Percentiles rank a stretch among this genome's conserved stretches.
Conservation (phyloP, 2,797 vertebrate genomes). For the Eptatretus atami region DNA sequence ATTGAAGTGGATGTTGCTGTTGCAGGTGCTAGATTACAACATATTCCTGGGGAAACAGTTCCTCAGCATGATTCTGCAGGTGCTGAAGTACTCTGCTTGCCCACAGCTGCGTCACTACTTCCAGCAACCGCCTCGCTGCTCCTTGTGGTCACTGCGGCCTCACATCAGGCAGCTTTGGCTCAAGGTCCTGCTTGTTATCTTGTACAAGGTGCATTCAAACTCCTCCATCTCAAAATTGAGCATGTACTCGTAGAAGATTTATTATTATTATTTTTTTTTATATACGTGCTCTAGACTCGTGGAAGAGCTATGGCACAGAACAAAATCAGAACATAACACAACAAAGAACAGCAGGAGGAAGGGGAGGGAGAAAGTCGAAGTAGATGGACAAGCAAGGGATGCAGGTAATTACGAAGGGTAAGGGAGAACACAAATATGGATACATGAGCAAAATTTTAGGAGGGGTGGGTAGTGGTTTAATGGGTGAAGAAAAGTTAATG, state of each 20-base stretch:
- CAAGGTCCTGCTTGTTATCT: constrained; percentile 71
- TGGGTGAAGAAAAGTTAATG: too few relatives aligned
- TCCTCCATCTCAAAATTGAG: neutral
- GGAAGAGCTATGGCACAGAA: too few relatives aligned
- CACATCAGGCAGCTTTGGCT: constrained; percentile 97
- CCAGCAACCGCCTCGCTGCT: constrained; percentile 84
- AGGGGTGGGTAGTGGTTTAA: too few relatives aligned
- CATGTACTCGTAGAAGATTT: constrained; percentile 1
- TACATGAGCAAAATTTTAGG: too few relatives aligned
- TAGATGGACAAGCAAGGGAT: too few relatives aligned
- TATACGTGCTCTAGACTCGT: too few relatives aligned
- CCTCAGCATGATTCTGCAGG: constrained; percentile 83
- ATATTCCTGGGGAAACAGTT: constrained; percentile 77
- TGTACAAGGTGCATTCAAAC: constrained; percentile 49
- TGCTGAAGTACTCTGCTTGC: constrained; percentile 79
- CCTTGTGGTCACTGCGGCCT: constrained; percentile 68
- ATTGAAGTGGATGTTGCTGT: constrained; percentile 8
- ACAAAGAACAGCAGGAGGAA: too few relatives aligned
- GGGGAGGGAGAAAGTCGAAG: too few relatives aligned
- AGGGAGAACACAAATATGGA: too few relatives aligned
- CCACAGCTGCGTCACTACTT: constrained; percentile 91
- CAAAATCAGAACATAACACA: too few relatives aligned
- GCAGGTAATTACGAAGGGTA: too few relatives aligned
- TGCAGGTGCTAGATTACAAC: constrained; percentile 93
- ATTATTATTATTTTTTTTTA: neutral